Evolutionary conservation across 1,140 invertebrate species (phyloP), one percentile per base, ranked within the genome.

Genomic region (Ridgeia piscesae): DNA sequence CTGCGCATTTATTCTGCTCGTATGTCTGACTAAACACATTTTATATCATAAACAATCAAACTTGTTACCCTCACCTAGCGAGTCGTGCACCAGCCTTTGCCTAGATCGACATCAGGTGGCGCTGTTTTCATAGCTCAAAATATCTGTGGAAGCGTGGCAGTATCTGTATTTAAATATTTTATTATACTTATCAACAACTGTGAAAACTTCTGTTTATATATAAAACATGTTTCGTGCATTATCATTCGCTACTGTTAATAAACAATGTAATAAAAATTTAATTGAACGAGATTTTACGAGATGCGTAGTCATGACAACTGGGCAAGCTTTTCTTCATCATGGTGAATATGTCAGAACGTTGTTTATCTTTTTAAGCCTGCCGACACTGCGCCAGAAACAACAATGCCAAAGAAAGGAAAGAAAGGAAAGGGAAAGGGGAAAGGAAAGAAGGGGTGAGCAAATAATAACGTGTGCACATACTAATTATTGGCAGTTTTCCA

Each of bases 351-450:
- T 21, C 58, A 77, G 27, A 77, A 77, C 4, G 58, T 77, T 77
- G 58, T 77, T 77, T 77, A 77, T 77, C 8, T 77, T 77, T 31
- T 8, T 77, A 77, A 77, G 6, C 58, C 58, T 31, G 27, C 17
- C 58, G 58, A 31, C 58, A 77, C 17, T 77, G 11, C 58, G 2
- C 58, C 1, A 89, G 50, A 88, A 92, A 90, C 34, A 92, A 95
- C 92, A 89, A 95, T 95, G 95, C 95, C 95, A 31, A 95, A 95
- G 92, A 95, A 95, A 93, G 94, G 93, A 91, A 94, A 94, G 58
- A 94, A 94, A 91, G 94, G 94, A 35, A 77, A 77, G 27, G 58
- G 58, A 77, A 42, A 48, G 27, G 92, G 92, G 92, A 94, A 94
- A 93, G 94, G 94, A 93, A 95, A 95, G 93, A 95, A 95, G 92